Evolutionary conservation across 2,888 invertebrate species (phyloP).

Genomic region (Melolontha melolontha): DNA sequence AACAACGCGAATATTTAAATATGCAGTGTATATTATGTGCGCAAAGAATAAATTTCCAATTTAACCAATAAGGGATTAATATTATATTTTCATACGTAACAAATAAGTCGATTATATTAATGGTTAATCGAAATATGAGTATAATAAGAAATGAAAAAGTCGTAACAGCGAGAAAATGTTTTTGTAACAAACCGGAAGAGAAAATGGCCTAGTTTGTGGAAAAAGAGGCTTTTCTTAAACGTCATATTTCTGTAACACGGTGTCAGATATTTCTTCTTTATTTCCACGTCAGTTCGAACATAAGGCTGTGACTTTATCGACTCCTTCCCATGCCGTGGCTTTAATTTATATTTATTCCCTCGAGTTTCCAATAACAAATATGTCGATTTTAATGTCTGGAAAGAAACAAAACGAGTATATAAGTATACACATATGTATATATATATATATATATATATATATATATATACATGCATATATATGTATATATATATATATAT

Average conservation of each 20-base stretch:
- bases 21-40: not conserved
- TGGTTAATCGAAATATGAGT: too few species aligned
- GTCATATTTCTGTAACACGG: not conserved
- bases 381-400: too few species aligned
- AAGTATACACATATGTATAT: too few species aligned
- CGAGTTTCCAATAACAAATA: too few species aligned
- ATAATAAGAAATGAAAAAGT: too few species aligned
- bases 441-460: too few species aligned
- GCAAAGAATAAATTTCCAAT: not conserved
- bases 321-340: not conserved
- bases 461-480: too few species aligned
- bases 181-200: not conserved
- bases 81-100: too few species aligned
- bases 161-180: too few species aligned
- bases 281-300: conserved; percentile 6
- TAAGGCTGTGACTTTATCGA: conserved; percentile 10
- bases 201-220: conserved; percentile 5
- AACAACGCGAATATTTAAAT: conserved; percentile 14
- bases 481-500: too few species aligned
- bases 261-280: not conserved
- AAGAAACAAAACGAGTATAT: too few species aligned
- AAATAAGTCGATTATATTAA: too few species aligned
- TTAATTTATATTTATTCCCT: conserved; percentile 1
- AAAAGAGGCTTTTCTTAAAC: conserved; percentile 12
- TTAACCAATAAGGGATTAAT: not conserved